phyloP scores from a whole-genome alignment of 2,113 vertebrate genomes.

The Xiphias gladius region DNA sequence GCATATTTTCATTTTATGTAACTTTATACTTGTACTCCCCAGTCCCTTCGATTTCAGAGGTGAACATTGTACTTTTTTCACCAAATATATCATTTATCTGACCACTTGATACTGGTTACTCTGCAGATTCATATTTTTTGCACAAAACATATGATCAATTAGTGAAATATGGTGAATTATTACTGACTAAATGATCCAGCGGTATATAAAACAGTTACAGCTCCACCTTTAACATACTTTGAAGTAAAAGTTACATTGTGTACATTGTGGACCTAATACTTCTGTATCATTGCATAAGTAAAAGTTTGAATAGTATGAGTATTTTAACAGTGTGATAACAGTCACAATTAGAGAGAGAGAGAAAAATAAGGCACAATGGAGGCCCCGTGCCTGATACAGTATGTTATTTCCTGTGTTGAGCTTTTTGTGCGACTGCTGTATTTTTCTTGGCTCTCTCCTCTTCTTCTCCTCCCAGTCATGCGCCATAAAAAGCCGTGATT shows the following conservation, averaged over 20 bases:
- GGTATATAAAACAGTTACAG: not conserved
- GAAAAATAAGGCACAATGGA: not conserved
- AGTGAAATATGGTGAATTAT: not conserved
- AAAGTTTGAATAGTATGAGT: not conserved
- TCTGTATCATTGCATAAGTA: not conserved
- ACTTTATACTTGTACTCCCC: no score
- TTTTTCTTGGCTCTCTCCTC: slow-evolving; percentile 35
- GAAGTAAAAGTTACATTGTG: no score
- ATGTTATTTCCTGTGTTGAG: not conserved
- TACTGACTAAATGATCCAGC: not conserved
- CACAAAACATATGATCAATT: not conserved
- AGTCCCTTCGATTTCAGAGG: not conserved
- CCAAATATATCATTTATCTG: no score
- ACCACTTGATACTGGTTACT: no score
- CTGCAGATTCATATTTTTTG: not conserved
- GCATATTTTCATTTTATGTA: not conserved
- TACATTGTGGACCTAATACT: not conserved
- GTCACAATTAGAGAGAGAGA: not conserved
- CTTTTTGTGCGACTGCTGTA: slow-evolving; percentile 25
- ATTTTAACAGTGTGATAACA: not conserved
- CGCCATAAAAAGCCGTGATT: slow-evolving; percentile 55
- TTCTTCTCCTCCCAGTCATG: slow-evolving; percentile 37
- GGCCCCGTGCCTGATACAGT: not conserved
- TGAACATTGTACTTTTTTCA: not conserved
- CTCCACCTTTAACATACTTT: no score